Percentiles rank a stretch among this genome's conserved stretches.
phyloP scores from a whole-genome alignment of 2,797 vertebrate genomes.

The Ficedula albicollis region DNA sequence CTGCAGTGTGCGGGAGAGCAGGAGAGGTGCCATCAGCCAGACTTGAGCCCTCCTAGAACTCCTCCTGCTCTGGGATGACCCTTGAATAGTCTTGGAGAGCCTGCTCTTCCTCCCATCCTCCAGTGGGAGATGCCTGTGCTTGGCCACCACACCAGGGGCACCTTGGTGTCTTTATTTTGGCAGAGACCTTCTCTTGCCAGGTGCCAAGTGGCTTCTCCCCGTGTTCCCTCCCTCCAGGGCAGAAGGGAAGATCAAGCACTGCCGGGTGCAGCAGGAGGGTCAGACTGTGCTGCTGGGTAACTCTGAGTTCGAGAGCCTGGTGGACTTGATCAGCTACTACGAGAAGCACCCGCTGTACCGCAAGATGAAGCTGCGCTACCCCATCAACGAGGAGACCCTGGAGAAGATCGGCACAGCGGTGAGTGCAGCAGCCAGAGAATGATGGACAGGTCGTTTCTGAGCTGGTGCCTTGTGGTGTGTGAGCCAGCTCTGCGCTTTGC shows the following conservation, averaged over 20 bases:
- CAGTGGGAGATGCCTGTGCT: background rate
- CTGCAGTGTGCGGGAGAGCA: background rate
- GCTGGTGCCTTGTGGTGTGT: background rate
- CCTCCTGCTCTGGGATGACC: background rate
- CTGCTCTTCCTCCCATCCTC: background rate
- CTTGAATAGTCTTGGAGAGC: background rate
- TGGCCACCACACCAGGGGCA: fast-evolving
- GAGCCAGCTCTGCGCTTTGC: background rate
- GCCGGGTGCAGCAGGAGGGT: conserved; percentile 95
- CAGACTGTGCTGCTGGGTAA: conserved; percentile 93
- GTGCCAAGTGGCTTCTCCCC: background rate
- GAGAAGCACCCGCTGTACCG: conserved; percentile 96
- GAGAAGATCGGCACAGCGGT: conserved; percentile 98
- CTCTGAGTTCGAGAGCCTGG: conserved; percentile 96
- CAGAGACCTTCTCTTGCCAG: background rate
- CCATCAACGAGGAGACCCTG: conserved; percentile 98
- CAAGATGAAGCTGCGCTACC: conserved; percentile 98
- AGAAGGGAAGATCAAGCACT: conserved; percentile 99
- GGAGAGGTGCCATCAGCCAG: background rate
- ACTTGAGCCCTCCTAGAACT: background rate
- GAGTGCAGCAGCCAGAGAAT: conserved; percentile 52
- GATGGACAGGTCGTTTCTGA: background rate
- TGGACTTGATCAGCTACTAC: conserved; percentile 96
- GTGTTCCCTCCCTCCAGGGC: conserved; percentile 76
- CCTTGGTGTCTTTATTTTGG: background rate